phyloP scores from a whole-genome alignment of 2,113 vertebrate species.

The Calypte anna region DNA sequence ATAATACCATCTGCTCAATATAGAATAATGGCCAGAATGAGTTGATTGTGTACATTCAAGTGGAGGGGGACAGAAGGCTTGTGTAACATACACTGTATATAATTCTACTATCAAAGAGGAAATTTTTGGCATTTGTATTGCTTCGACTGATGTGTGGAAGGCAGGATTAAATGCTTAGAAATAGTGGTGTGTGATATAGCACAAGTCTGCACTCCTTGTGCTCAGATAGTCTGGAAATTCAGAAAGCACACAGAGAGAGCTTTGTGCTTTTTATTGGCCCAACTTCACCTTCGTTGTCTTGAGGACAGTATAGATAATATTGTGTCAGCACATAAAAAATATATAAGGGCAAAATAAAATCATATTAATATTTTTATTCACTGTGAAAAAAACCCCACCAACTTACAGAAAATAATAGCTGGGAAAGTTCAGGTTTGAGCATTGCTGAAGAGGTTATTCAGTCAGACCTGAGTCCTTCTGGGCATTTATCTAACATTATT shows the following conservation, averaged over 20 bases:
- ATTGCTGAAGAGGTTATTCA: not conserved
- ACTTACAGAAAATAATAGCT: not conserved
- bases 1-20: constrained; percentile 68
- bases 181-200: not conserved
- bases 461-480: not conserved
- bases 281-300: not conserved
- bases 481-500: not conserved
- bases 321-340: constrained; percentile 23
- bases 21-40: constrained; percentile 56
- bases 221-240: not conserved
- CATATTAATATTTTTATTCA: constrained; percentile 47
- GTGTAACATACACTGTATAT: not conserved
- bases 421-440: not conserved
- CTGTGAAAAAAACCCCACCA: not conserved
- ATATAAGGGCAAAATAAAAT: constrained; percentile 43
- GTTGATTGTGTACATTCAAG: not conserved
- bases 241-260: not conserved
- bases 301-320: not conserved
- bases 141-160: not conserved
- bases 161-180: not conserved
- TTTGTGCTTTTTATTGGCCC: constrained; percentile 18
- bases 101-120: constrained; percentile 24
- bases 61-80: not conserved
- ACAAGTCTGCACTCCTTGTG: not conserved
- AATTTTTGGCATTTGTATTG: constrained; percentile 28